Conservation (phyloP, 2,113 vertebrate genomes). For the Carlito syrichta region DNA sequence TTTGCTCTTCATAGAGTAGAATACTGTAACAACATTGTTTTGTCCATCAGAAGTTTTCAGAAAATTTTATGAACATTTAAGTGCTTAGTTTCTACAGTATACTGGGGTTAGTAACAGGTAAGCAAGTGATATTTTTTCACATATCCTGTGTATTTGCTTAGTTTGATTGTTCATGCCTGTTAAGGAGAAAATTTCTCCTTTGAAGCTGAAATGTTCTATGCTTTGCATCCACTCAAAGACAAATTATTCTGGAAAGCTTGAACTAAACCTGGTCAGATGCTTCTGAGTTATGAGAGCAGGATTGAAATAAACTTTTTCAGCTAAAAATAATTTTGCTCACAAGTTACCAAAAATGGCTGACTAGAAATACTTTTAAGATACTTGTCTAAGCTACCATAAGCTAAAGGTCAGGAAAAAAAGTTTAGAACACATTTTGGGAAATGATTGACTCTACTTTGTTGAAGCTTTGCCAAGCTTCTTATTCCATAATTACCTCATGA, state of each 20-base stretch:
- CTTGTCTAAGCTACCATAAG: conserved; percentile 40
- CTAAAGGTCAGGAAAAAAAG: conserved; percentile 55
- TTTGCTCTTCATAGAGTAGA: neutral
- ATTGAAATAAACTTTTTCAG: conserved; percentile 70
- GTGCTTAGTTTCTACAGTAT: conserved; percentile 19
- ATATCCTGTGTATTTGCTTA: neutral
- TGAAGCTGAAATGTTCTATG: conserved; percentile 4
- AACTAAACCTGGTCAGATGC: conserved; percentile 59
- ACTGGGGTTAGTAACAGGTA: neutral
- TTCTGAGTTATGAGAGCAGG: conserved; percentile 65
- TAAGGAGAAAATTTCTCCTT: conserved; percentile 34
- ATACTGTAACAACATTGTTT: neutral
- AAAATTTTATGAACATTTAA: neutral
- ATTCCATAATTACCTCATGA: neutral
- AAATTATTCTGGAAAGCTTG: conserved; percentile 59
- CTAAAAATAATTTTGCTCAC: conserved; percentile 77
- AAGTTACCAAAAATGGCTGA: conserved; percentile 74
- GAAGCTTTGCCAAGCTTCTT: neutral
- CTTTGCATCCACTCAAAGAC: conserved; percentile 41
- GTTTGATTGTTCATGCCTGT: neutral
- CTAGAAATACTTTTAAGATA: conserved; percentile 66
- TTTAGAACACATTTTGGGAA: conserved; percentile 51
- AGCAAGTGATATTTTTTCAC: neutral
- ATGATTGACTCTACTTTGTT: conserved; percentile 3
- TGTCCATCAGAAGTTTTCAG: neutral